Evolutionary conservation across 1,140 invertebrate genomes (phyloP), one percentile per base, ranked within the genome.

Genomic region (Melitaea cinxia): DNA sequence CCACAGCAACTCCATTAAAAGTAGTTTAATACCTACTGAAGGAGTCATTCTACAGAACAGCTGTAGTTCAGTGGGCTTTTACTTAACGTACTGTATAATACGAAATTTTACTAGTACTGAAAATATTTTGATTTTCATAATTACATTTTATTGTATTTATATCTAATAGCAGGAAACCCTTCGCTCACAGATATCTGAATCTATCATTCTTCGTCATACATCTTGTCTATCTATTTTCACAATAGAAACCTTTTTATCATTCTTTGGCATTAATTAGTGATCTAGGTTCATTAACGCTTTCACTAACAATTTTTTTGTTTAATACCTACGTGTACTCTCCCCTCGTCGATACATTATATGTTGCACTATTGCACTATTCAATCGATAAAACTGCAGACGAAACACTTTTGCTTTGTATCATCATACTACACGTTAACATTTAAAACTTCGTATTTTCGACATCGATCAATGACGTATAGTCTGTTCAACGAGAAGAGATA

Each of bases 261-360:
- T 90, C 88, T 90, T 90, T 90, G 88, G 88, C 84, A 88, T 88
- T 88, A 82, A 85, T 81, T 85, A 90, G 83, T 88, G 88, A 88
- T 85, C 85, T 86, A 73, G 80, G 78, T 78, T 81, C 75, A 72
- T 77, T 60, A 62, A 72, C 54, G 77, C 72, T 73, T 78, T 55
- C 70, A 80, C 73, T 75, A 74, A 72, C 68, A 70, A 63, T 77
- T 75, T 50, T 72, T 77, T 65, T 65, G 73, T 77, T 65, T 67
- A 72, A 60, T 70, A 72, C 59, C 45, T 72, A 37, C 4, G 35
- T 37, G 52, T 49, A 28, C 39, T 45, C 45, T 50, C 47, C 14
- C 70, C 62, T 75, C 60, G 56, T 74, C 70, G 66, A 76, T 62
- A 72, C 64, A 50, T 65, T 64, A 66, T 68, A 71, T 71, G 68